Conservation (phyloP, 2,888 invertebrate genomes). For the Apantesis nais region DNA sequence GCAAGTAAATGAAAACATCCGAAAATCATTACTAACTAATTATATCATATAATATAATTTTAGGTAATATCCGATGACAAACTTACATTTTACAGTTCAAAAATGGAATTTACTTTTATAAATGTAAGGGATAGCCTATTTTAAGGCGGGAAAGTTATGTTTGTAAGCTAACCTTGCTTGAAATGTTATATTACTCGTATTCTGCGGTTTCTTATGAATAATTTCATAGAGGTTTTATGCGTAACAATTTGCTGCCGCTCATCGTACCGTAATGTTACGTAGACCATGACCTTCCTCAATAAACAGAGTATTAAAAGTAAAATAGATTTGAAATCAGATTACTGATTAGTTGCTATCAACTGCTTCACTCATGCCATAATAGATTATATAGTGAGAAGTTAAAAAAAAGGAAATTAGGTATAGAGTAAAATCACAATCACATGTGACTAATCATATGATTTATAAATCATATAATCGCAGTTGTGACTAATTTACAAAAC, state of each 20-base stretch:
- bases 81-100: not conserved
- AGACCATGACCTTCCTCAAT: not conserved
- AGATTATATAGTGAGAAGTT: too few species aligned
- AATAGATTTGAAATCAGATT: not conserved
- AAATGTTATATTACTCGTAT: not conserved
- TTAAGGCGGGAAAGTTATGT: not conserved
- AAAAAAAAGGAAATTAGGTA: too few species aligned
- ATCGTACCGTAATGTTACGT: not conserved
- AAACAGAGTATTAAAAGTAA: not conserved
- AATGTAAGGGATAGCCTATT: not conserved
- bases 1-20: not conserved
- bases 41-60: not conserved
- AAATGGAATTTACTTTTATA: not conserved
- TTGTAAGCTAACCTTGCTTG: not conserved
- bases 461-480: too few species aligned
- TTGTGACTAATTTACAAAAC: too few species aligned
- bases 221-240: slow-evolving; percentile 2
- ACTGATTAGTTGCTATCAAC: too few species aligned
- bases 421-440: too few species aligned
- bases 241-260: not conserved
- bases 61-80: not conserved
- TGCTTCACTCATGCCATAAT: too few species aligned
- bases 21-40: not conserved
- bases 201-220: not conserved
- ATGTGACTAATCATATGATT: too few species aligned